Conservation (phyloP, 1,140 invertebrate genomes). For the Philopotamus ludificatus region DNA sequence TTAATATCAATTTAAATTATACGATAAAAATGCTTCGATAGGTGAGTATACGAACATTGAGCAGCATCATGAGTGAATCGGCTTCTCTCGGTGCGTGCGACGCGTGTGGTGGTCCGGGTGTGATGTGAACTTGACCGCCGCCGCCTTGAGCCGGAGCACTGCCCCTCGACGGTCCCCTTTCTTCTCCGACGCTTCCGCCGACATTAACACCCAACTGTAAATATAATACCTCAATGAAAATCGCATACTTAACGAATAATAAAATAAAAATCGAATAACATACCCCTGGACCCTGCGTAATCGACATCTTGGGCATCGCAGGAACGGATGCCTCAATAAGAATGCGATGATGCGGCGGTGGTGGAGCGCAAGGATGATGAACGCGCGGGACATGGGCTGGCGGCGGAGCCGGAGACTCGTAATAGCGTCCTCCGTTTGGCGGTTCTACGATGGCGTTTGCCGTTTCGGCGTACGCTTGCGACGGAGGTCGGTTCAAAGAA, state of each 20-base stretch:
- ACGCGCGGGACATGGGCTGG: slow-evolving; percentile 61
- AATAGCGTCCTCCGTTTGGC: slow-evolving; percentile 51
- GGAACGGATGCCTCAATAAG: slow-evolving; percentile 17
- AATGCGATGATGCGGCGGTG: slow-evolving; percentile 27
- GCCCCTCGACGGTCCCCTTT: slow-evolving; percentile 43
- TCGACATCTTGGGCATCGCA: slow-evolving; percentile 13
- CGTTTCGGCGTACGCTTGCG: slow-evolving; percentile 38
- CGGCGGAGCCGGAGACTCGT: slow-evolving; percentile 60
- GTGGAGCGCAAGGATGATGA: slow-evolving; percentile 19
- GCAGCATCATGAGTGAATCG: slow-evolving; percentile 74
- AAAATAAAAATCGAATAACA: slow-evolving; percentile 2
- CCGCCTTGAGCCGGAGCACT: slow-evolving; percentile 45
- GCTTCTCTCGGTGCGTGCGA: slow-evolving; percentile 73
- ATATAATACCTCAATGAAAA: not conserved
- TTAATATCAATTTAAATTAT: not conserved
- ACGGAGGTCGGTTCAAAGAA: slow-evolving; percentile 49
- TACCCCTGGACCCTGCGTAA: slow-evolving; percentile 27
- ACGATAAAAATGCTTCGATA: not conserved
- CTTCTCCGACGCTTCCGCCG: slow-evolving; percentile 45
- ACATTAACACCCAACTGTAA: slow-evolving; percentile 26
- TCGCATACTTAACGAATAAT: not conserved
- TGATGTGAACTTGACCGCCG: slow-evolving; percentile 48
- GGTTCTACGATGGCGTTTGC: slow-evolving; percentile 52
- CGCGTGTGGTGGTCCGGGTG: slow-evolving; percentile 65
- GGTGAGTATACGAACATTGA: slow-evolving; percentile 56